phyloP scores from a whole-genome alignment of 2,888 invertebrate species.

The Aelia acuminata region DNA sequence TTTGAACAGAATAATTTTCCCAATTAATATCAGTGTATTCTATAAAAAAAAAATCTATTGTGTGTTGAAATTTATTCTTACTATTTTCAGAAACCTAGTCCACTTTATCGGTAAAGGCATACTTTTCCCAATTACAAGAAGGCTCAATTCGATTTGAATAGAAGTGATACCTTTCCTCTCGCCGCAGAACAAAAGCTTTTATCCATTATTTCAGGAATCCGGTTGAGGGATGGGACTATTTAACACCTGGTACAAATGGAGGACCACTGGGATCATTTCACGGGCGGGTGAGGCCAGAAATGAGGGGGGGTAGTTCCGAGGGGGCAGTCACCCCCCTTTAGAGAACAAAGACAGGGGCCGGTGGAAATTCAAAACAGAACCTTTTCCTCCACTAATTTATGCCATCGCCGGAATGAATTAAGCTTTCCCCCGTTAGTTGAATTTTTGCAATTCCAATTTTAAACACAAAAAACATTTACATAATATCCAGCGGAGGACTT shows the following conservation, averaged over 20 bases:
- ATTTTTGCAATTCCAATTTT: slow-evolving; percentile 58
- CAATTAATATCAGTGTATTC: too few relatives aligned
- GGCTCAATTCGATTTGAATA: not conserved
- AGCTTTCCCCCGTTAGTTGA: not conserved
- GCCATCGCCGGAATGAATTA: slow-evolving; percentile 34
- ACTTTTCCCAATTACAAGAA: not conserved
- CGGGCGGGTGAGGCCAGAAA: slow-evolving; percentile 30
- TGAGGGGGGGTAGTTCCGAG: not conserved
- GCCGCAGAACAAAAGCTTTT: not conserved
- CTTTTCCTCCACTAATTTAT: slow-evolving; percentile 34
- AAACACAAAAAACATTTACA: slow-evolving; percentile 53
- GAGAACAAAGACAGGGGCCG: not conserved
- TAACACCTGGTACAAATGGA: slow-evolving; percentile 23
- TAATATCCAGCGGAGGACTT: slow-evolving; percentile 45
- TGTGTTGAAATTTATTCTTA: not conserved
- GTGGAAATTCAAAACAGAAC: slow-evolving; percentile 50
- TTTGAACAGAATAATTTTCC: too few relatives aligned
- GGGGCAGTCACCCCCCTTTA: not conserved
- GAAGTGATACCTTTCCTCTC: not conserved
- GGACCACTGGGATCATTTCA: slow-evolving; percentile 16
- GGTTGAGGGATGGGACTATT: slow-evolving; percentile 3
- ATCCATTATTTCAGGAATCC: slow-evolving; percentile 37
- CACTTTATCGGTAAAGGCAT: not conserved
- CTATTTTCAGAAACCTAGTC: not conserved
- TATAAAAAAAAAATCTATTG: too few relatives aligned